These are phyloP conservation scores for Mactra quadrangularis DNA, from an alignment of 1,140 invertebrate genomes.

Conservation along the genomic window DNA sequence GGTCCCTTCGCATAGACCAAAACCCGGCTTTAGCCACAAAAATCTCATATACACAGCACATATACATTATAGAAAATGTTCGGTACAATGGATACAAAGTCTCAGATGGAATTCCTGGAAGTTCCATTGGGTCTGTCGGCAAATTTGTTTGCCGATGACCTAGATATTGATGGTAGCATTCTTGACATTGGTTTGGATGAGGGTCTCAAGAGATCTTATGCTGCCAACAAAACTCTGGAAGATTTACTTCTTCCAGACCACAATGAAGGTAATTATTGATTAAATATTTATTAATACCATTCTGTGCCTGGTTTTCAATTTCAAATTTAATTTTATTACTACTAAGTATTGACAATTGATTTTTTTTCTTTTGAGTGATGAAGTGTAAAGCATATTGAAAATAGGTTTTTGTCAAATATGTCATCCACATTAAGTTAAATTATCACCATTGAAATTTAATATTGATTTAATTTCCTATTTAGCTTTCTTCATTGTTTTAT, in stretches of 20 bases:
- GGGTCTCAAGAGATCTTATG: constrained; percentile 29
- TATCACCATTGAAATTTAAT: too few relatives aligned
- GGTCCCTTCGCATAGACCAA: constrained; percentile 21
- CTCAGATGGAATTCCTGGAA: constrained; percentile 34
- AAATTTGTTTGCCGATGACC: constrained; percentile 54
- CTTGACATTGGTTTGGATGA: constrained; percentile 47
- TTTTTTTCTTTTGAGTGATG: too few relatives aligned
- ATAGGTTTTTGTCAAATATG: too few relatives aligned
- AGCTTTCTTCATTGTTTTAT: too few relatives aligned
- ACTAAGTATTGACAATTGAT: too few relatives aligned
- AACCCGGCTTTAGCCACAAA: constrained; percentile 52
- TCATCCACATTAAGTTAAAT: too few relatives aligned
- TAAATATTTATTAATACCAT: too few relatives aligned
- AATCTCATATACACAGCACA: neutral
- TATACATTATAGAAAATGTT: constrained; percentile 5
- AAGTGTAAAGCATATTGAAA: too few relatives aligned
- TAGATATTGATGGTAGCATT: constrained; percentile 47
- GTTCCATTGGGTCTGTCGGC: constrained; percentile 45
- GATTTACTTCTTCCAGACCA: constrained; percentile 44
- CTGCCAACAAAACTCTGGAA: constrained; percentile 42
- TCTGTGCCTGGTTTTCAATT: too few relatives aligned
- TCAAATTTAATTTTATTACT: too few relatives aligned
- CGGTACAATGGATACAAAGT: constrained; percentile 36
- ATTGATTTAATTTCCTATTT: too few relatives aligned
- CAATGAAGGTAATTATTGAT: constrained; percentile 37